These are phyloP conservation scores for Nymphalis polychloros DNA, from an alignment of 2,888 invertebrate species.

Conservation along the genomic window DNA sequence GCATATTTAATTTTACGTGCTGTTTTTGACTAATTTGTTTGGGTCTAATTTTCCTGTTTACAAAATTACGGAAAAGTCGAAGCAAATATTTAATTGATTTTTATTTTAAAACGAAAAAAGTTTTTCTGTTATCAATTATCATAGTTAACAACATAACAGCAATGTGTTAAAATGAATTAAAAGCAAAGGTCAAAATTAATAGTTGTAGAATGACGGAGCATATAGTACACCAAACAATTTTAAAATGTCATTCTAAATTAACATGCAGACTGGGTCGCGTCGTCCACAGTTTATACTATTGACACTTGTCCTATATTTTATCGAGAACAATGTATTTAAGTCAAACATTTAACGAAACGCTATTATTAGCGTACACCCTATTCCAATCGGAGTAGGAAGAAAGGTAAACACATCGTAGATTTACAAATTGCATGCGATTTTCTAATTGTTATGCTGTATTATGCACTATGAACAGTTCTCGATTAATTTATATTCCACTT, in stretches of 20 bases:
- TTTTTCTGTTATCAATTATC: no score
- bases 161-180: background rate
- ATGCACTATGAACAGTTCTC: no score
- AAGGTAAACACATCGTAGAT: no score
- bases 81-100: no score
- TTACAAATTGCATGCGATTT: no score
- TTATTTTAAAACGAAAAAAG: no score
- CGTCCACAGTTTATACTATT: conserved; percentile 2
- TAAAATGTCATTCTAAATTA: conserved; percentile 26
- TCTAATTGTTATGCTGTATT: no score
- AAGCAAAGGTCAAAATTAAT: background rate
- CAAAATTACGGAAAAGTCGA: background rate
- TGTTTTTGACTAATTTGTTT: background rate
- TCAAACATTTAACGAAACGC: background rate
- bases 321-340: conserved; percentile 15
- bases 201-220: background rate
- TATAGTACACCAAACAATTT: background rate
- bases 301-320: conserved; percentile 11
- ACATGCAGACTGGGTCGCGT: conserved; percentile 18
- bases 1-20: background rate
- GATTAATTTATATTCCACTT: no score
- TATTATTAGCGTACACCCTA: no score
- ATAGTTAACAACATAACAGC: background rate
- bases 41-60: background rate
- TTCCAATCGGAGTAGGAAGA: no score